Base-by-base conservation (phyloP, 2,888 invertebrate genomes). In the Mesochorus sp. region DNA sequence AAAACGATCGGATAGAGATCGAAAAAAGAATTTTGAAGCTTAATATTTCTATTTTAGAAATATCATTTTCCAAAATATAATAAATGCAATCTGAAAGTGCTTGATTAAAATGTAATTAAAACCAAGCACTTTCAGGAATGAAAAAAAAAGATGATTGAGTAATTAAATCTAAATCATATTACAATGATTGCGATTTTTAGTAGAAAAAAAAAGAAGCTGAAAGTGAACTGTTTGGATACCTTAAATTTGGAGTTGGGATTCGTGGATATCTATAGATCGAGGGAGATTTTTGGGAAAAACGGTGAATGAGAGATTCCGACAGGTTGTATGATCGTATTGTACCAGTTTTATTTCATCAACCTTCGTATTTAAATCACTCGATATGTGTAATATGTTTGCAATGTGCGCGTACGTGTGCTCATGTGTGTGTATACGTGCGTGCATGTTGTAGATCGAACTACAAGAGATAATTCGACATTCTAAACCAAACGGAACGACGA, bases 401-500 rank as follows among this genome's bases (percentile, higher is more conserved):
- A 2, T 4, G 37, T 37, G 12, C 37, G 37, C 8, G 37, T 12
- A n/a, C 12, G 37, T 12, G 3, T 2, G 24, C 34, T 31, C 24
- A 12, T 62, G 19, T 31, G 62, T 12, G 24, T 26, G 8, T 19
- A 19, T 19, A 8, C n/a, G 8, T 34, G 39, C 2, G 3, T 39
- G 5, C 1, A 39, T 39, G 39, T 12, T 39, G 64, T 24, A 55
- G 49, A 67, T 17, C 28, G 31, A 42, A 70, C 70, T 64, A 44
- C 53, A 61, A 61, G 44, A 59, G 53, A 66, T 78, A 64, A 74
- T 66, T 74, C 70, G 64, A 66, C 70, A 70, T 70, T 68, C 70
- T 51, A 51, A 70, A 68, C 62, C 68, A 44, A 74, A 70, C 42
- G 57, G 51, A 57, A 78, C 44, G 68, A 64, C 73, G 73, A 21